Base-by-base conservation (phyloP, 2,113 vertebrate genomes). In the Urocolius indicus region DNA sequence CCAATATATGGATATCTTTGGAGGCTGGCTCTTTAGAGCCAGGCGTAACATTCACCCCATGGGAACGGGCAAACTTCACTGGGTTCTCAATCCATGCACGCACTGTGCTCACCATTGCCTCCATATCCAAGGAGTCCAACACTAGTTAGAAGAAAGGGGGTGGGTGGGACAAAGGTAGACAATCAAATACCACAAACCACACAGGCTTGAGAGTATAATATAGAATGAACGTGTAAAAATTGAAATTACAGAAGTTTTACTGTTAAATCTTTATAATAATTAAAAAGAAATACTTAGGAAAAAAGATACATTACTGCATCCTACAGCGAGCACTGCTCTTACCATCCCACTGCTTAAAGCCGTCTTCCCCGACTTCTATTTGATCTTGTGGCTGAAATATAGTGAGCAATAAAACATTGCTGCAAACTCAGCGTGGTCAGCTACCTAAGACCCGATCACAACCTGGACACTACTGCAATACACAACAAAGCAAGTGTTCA, bases 321-420 rank as follows among this genome's bases (percentile, higher is more conserved):
- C 98, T 98, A 98, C 75, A 93, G 98, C 97, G 94, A 98, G 95
- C 98, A 98, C 97, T 91, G 97, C 96, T 96, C 98, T 99, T 99
- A 99, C 99, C 99, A 98, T 99, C 99, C 97, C 99, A 99, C 97
- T 99, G 99, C 94, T 99, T 99, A 98, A 99, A 99, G 98, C 99
- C 99, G 98, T 99, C 99, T 96, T 99, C 98, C 98, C 99, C 99
- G 97, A 99, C 98, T 97, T 98, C 98, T 98, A 99, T 99, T 98
- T 99, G 99, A 98, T 99, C 99, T 98, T 99, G 99, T 97, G 99
- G 99, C 99, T 99, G 99, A 99, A 99, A 99, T 98, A 99, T 98
- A 99, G 98, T 98, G 98, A 98, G 97, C 96, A 96, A 94, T 97
- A 97, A 97, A 97, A 97, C 94, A 97, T 89, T 98, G 98, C 98